Conservation (phyloP, 2,797 vertebrate genomes). For the Allobates femoralis region DNA sequence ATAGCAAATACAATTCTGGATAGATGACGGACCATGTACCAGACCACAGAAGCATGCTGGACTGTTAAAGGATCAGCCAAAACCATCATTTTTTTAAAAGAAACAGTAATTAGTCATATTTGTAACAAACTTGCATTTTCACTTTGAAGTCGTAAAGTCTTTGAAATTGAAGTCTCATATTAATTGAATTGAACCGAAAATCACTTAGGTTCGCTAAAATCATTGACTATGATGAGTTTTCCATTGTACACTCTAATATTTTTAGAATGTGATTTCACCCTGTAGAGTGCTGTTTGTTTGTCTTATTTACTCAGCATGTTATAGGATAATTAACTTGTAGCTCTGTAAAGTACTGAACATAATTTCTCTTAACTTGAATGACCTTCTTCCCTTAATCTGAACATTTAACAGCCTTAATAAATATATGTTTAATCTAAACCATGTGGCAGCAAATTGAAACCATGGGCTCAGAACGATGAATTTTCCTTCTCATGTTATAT, state of each 20-base stretch:
- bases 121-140: neutral
- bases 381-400: slow-evolving; percentile 79
- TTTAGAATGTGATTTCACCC: slow-evolving; percentile 68
- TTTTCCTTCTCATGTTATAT: slow-evolving; percentile 88
- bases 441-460: slow-evolving; percentile 91
- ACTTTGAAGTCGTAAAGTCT: neutral
- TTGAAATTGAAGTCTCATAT: slow-evolving; percentile 6
- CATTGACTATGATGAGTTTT: slow-evolving; percentile 65
- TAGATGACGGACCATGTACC: neutral
- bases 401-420: slow-evolving; percentile 88
- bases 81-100: neutral
- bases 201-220: slow-evolving; percentile 36
- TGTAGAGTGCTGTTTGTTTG: slow-evolving; percentile 64
- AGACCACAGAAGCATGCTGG: neutral
- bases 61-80: neutral
- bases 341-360: slow-evolving; percentile 74
- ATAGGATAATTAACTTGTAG: slow-evolving; percentile 75
- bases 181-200: slow-evolving; percentile 43
- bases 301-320: slow-evolving; percentile 67
- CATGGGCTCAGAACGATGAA: slow-evolving; percentile 86
- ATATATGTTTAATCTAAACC: slow-evolving; percentile 91
- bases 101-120: neutral
- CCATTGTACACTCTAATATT: slow-evolving; percentile 65
- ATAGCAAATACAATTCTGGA: neutral
- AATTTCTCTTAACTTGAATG: slow-evolving; percentile 78